These are phyloP conservation scores for Valencia hispanica DNA, from an alignment of 2,797 vertebrate genomes.

Conservation along the genomic window DNA sequence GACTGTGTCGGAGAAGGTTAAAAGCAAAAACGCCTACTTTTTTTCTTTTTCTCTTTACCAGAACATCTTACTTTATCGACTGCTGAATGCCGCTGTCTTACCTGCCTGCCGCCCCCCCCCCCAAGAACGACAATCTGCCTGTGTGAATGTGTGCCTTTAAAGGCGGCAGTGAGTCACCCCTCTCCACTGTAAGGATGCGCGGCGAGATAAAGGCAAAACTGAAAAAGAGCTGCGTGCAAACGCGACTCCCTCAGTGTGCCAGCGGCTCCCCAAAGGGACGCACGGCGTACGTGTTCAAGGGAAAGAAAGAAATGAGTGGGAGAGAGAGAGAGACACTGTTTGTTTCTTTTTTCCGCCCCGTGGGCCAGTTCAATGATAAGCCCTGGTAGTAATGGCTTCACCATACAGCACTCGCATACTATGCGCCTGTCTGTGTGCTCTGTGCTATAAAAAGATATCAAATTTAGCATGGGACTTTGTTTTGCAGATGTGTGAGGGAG, in stretches of 20 bases:
- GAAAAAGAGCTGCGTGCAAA: slow-evolving; percentile 46
- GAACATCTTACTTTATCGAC: no score
- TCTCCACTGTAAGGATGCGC: slow-evolving; percentile 48
- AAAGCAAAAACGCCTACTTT: no score
- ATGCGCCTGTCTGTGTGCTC: slow-evolving; percentile 10
- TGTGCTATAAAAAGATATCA: slow-evolving; percentile 24
- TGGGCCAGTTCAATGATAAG: slow-evolving; percentile 45
- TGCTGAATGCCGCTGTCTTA: slow-evolving; percentile 17
- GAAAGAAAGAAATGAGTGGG: background rate
- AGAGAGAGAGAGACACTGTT: slow-evolving; percentile 31
- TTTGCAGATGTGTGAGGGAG: slow-evolving; percentile 23
- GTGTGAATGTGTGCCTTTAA: slow-evolving; percentile 41
- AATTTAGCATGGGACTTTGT: slow-evolving; percentile 18
- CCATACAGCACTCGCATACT: slow-evolving; percentile 39
- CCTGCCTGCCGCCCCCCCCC: no score
- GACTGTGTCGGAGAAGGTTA: slow-evolving; percentile 37
- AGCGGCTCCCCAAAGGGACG: slow-evolving; percentile 47
- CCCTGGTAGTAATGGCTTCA: slow-evolving; percentile 69
- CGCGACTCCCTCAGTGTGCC: slow-evolving; percentile 35
- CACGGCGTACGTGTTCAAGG: slow-evolving; percentile 11
- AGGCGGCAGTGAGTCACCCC: slow-evolving; percentile 53
- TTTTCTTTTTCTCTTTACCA: no score
- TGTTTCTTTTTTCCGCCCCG: slow-evolving; percentile 28
- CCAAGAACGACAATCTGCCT: slow-evolving; percentile 7
- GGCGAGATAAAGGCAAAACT: slow-evolving; percentile 54